Conservation (phyloP, 2,888 invertebrate species). For the Schrankia costaestrigalis region DNA sequence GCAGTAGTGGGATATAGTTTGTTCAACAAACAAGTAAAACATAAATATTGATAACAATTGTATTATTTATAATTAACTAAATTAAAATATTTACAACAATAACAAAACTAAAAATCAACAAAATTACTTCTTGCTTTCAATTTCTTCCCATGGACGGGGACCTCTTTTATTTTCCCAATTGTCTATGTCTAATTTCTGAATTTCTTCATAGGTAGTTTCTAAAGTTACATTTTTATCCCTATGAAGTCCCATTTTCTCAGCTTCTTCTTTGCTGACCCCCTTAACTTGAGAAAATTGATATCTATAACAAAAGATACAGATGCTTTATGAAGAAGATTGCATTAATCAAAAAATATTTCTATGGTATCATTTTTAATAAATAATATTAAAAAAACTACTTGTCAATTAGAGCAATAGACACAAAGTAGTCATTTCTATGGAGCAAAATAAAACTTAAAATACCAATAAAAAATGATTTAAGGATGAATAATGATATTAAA, state of each 20-base stretch:
- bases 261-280: constrained; percentile 82
- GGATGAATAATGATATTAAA: no score
- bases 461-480: no score
- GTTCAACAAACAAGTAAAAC: background rate
- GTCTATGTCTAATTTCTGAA: constrained; percentile 86
- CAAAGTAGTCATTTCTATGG: background rate
- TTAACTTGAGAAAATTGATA: constrained; percentile 82
- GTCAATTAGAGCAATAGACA: background rate
- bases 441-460: background rate
- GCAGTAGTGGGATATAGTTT: no score
- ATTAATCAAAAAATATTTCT: background rate
- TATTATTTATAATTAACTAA: constrained; percentile 5
- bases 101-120: constrained; percentile 23
- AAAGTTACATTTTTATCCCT: constrained; percentile 84
- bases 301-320: constrained; percentile 41
- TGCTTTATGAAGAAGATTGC: background rate
- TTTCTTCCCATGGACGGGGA: constrained; percentile 91
- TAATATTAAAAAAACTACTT: background rate
- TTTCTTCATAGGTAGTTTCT: constrained; percentile 87
- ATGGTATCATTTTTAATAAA: background rate
- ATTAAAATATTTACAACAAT: constrained; percentile 14
- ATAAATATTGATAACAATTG: background rate
- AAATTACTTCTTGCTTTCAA: constrained; percentile 33
- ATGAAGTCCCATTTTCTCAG: constrained; percentile 85
- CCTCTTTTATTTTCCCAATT: constrained; percentile 93